phyloP scores from a whole-genome alignment of 2,888 invertebrate species.

The Sinotaia quadrata region DNA sequence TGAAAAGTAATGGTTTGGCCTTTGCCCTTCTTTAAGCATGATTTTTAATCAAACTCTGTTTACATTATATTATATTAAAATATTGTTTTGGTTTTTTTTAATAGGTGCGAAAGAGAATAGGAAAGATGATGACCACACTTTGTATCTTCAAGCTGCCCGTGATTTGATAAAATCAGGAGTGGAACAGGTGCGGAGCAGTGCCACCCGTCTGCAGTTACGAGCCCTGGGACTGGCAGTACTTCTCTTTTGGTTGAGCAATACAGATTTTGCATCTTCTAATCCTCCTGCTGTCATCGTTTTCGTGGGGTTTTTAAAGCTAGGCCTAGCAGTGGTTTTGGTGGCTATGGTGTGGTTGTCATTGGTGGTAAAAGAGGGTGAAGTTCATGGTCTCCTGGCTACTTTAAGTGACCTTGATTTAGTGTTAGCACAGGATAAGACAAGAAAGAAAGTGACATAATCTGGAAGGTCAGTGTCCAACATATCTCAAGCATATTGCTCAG shows the following conservation, averaged over 20 bases:
- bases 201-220: conserved; percentile 15
- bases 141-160: conserved; percentile 7
- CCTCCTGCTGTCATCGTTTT: conserved; percentile 39
- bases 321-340: conserved; percentile 46
- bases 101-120: too few relatives aligned
- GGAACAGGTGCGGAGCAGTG: neutral
- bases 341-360: conserved; percentile 53
- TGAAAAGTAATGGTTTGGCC: too few relatives aligned
- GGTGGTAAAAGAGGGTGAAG: conserved; percentile 55
- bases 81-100: too few relatives aligned
- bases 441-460: too few relatives aligned
- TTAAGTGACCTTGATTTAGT: neutral
- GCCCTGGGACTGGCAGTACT: conserved; percentile 24
- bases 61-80: too few relatives aligned
- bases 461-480: too few relatives aligned
- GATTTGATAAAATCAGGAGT: neutral
- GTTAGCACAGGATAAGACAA: too few relatives aligned
- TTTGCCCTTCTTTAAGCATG: too few relatives aligned
- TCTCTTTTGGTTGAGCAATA: conserved; percentile 18
- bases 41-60: too few relatives aligned
- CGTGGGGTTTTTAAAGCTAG: conserved; percentile 41
- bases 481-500: too few relatives aligned
- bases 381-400: conserved; percentile 50
- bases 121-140: neutral
- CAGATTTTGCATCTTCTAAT: conserved; percentile 4